Conservation (phyloP, 2,797 vertebrate species). For the Sebastes nivosus region DNA sequence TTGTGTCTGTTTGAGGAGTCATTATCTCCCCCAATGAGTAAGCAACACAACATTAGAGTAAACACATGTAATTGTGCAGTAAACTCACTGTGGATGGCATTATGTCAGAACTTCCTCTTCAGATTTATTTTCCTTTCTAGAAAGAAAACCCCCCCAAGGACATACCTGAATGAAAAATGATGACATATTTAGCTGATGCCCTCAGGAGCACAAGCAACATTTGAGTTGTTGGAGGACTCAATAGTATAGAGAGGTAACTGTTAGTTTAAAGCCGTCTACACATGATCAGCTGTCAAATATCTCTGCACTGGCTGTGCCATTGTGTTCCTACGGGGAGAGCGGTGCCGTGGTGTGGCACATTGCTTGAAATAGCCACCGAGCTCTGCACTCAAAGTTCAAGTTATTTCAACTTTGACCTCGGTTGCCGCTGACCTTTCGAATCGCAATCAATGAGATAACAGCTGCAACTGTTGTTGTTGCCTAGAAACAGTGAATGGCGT, state of each 20-base stretch:
- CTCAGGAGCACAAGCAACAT: too few relatives aligned
- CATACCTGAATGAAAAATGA: neutral
- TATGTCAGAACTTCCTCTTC: neutral
- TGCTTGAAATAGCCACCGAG: too few relatives aligned
- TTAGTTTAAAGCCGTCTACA: neutral
- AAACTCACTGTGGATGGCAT: neutral
- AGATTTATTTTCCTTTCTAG: neutral
- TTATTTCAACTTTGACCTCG: too few relatives aligned
- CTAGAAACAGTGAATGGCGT: too few relatives aligned
- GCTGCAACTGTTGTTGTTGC: too few relatives aligned
- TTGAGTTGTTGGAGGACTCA: neutral
- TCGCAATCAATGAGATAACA: too few relatives aligned
- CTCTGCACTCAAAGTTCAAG: too few relatives aligned
- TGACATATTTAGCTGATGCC: neutral
- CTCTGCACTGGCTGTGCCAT: too few relatives aligned
- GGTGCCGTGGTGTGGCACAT: too few relatives aligned
- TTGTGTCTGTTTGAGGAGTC: conserved; percentile 9
- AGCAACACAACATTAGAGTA: neutral
- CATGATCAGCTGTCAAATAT: too few relatives aligned
- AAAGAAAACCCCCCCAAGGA: neutral
- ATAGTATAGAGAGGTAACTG: neutral
- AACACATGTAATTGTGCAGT: conserved; percentile 12
- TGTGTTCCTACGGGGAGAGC: too few relatives aligned
- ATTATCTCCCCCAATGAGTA: conserved; percentile 17
- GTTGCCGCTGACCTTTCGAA: too few relatives aligned